phyloP scores from a whole-genome alignment of 1,140 invertebrate genomes.

The Homarus americanus region DNA sequence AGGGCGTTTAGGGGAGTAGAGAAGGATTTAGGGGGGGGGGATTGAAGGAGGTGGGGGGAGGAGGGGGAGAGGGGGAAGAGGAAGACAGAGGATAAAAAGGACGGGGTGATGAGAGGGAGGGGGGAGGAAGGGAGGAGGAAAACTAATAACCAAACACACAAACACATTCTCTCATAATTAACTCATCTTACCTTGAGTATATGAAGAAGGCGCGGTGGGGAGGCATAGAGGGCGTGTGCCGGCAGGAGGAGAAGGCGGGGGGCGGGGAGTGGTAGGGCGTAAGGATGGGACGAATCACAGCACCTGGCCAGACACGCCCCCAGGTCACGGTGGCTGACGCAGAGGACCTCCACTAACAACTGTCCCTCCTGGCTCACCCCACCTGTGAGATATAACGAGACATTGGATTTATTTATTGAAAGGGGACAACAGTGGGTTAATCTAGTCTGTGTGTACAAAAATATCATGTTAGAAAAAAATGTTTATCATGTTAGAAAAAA shows the following conservation, averaged over 20 bases:
- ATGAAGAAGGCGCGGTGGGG: neutral
- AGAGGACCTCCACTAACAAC: neutral
- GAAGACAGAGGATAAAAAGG: neutral
- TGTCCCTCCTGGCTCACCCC: neutral
- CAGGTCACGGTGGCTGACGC: neutral
- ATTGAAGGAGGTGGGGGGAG: neutral
- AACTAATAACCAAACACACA: constrained; percentile 2
- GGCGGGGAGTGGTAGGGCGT: neutral
- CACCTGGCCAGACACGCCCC: neutral
- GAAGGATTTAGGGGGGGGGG: neutral
- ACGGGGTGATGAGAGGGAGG: too few relatives aligned
- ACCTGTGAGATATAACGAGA: neutral
- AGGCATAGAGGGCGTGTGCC: neutral
- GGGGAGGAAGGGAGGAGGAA: neutral
- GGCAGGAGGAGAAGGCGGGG: neutral
- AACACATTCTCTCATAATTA: neutral
- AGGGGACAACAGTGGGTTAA: too few relatives aligned
- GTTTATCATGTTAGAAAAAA: too few relatives aligned
- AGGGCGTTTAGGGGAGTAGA: too few relatives aligned
- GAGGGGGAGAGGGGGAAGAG: neutral
- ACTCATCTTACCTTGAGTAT: neutral
- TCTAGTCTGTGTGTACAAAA: too few relatives aligned
- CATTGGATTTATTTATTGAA: too few relatives aligned
- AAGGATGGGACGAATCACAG: neutral
- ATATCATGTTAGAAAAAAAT: too few relatives aligned